Percentiles rank a stretch among this genome's conserved stretches.
These are phyloP conservation scores for Trochalopteron elliotii DNA, from an alignment of 2,113 vertebrate genomes.

Conservation along the genomic window DNA sequence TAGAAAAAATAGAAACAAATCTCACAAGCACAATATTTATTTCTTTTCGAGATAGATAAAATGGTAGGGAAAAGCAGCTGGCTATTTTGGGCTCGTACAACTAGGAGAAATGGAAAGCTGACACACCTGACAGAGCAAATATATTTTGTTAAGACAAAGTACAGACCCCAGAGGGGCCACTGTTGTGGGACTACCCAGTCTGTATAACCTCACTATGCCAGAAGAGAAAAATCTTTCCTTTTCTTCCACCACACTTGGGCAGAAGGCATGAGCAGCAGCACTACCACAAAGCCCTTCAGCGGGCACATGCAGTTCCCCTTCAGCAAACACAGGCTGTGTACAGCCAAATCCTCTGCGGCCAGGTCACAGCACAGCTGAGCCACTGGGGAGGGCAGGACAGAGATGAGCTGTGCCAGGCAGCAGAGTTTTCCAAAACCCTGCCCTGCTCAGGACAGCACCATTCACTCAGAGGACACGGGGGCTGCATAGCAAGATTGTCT, in stretches of 20 bases:
- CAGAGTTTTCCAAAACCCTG: not conserved
- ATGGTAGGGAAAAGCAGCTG: not conserved
- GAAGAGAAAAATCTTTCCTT: not conserved
- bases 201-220: not conserved
- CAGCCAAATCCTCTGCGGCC: not conserved
- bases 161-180: not conserved
- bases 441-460: fast-evolving
- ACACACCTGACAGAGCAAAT: not conserved
- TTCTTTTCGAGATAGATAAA: not conserved
- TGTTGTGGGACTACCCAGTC: not conserved
- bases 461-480: not conserved
- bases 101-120: not conserved
- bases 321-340: not conserved
- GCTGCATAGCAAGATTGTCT: not conserved
- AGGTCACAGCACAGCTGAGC: not conserved
- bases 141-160: not conserved
- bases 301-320: not conserved
- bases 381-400: fast-evolving
- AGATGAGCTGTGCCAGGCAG: not conserved
- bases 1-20: not conserved
- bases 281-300: not conserved
- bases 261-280: not conserved
- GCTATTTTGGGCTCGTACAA: not conserved
- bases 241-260: not conserved
- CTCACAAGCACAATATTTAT: not conserved